These are phyloP conservation scores for Lophura nycthemera DNA, from an alignment of 2,113 vertebrate genomes.

Conservation along the genomic window DNA sequence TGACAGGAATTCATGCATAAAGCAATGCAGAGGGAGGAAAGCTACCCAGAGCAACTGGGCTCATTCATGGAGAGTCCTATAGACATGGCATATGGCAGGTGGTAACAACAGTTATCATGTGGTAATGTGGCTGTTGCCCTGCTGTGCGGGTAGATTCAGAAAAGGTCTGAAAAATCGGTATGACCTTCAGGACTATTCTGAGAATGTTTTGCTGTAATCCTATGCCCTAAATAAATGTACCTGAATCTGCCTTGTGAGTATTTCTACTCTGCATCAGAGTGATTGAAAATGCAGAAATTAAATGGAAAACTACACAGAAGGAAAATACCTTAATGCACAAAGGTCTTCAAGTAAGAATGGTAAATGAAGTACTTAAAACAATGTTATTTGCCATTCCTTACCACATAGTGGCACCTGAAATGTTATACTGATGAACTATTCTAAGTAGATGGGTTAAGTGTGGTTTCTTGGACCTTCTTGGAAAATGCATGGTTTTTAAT, in stretches of 20 bases:
- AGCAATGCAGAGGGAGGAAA: not conserved
- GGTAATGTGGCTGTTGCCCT: not conserved
- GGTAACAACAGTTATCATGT: not conserved
- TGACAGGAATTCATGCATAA: not conserved
- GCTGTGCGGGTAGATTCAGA: not conserved
- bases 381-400: not conserved
- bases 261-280: not conserved
- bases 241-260: not conserved
- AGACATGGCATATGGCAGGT: not conserved
- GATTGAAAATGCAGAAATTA: constrained; percentile 14
- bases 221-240: not conserved
- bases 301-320: not conserved
- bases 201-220: not conserved
- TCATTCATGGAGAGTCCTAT: not conserved
- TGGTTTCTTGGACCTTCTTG: constrained; percentile 1
- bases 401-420: not conserved
- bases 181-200: not conserved
- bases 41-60: not conserved
- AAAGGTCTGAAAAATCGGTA: not conserved
- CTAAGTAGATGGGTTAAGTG: not conserved
- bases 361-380: not conserved
- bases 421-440: not conserved
- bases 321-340: not conserved
- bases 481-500: constrained; percentile 11
- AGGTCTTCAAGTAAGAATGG: not conserved